phyloP scores from a whole-genome alignment of 2,797 vertebrate genomes.

The Microctenopoma steveboyesi region DNA sequence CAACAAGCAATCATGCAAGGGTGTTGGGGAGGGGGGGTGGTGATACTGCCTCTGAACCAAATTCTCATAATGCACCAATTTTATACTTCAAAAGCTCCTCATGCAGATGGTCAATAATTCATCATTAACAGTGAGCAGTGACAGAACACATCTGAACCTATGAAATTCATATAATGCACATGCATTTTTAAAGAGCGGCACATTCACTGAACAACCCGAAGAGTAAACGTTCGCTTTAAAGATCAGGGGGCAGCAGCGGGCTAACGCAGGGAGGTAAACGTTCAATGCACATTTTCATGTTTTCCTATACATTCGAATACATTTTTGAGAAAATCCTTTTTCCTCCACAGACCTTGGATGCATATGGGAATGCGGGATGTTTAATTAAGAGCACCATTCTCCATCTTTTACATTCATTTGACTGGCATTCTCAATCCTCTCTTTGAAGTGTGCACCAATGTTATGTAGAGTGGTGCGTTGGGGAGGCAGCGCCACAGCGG shows the following conservation, averaged over 20 bases:
- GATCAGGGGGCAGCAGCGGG: slow-evolving; percentile 31
- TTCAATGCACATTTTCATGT: neutral
- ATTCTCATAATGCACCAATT: slow-evolving; percentile 57
- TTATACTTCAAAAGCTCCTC: slow-evolving; percentile 58
- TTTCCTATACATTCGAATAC: too few species aligned
- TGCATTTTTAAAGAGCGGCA: neutral
- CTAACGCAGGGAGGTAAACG: slow-evolving; percentile 12
- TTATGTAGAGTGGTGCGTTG: slow-evolving; percentile 26
- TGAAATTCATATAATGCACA: slow-evolving; percentile 44
- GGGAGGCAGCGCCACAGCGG: slow-evolving; percentile 55
- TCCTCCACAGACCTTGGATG: neutral
- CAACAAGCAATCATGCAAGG: slow-evolving; percentile 43
- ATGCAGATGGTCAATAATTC: slow-evolving; percentile 66
- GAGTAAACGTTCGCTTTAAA: slow-evolving; percentile 13
- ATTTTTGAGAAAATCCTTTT: neutral
- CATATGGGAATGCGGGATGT: neutral
- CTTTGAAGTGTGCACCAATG: slow-evolving; percentile 20
- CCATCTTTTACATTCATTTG: slow-evolving; percentile 20
- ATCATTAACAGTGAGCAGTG: slow-evolving; percentile 49
- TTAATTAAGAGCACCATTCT: slow-evolving; percentile 17
- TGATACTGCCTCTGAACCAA: slow-evolving; percentile 44
- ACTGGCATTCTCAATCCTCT: slow-evolving; percentile 29
- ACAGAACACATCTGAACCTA: slow-evolving; percentile 40
- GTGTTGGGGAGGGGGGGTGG: slow-evolving; percentile 28
- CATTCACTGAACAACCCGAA: slow-evolving; percentile 16